These are phyloP conservation scores for Dicranocentrus wangi DNA, from an alignment of 2,888 invertebrate genomes.

Conservation along the genomic window DNA sequence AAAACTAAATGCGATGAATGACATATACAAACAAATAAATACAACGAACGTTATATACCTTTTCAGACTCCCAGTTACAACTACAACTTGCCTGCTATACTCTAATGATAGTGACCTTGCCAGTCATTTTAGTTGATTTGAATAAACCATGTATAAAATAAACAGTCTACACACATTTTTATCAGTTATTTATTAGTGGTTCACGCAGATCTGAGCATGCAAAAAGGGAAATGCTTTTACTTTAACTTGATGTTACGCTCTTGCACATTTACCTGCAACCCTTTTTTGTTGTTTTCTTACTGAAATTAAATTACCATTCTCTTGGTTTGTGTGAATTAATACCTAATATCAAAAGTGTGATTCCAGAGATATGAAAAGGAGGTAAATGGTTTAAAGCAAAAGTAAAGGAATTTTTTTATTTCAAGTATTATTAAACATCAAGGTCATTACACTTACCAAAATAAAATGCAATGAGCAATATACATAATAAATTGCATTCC, in stretches of 20 bases:
- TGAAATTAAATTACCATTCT: constrained; percentile 7
- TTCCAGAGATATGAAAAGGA: constrained; percentile 46
- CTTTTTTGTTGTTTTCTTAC: constrained; percentile 5
- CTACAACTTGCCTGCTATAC: no score
- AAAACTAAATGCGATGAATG: not conserved
- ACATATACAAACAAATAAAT: not conserved
- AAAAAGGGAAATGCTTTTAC: constrained; percentile 40
- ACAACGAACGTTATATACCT: no score
- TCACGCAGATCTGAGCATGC: not conserved
- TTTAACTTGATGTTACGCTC: constrained; percentile 21
- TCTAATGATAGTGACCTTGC: constrained; percentile 32
- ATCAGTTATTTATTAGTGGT: not conserved
- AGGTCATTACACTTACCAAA: constrained; percentile 45
- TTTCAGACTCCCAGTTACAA: no score
- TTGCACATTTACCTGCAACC: constrained; percentile 17
- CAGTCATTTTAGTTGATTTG: constrained; percentile 8
- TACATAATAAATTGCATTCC: not conserved
- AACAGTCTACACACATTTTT: not conserved
- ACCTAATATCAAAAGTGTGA: no score
- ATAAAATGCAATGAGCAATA: not conserved
- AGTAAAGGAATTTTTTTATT: constrained; percentile 12
- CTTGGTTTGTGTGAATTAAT: no score
- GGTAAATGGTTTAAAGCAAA: constrained; percentile 23
- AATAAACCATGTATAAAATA: not conserved
- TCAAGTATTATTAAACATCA: constrained; percentile 46